Base-by-base conservation (phyloP, 2,888 invertebrate species). In the Orthosia incerta region DNA sequence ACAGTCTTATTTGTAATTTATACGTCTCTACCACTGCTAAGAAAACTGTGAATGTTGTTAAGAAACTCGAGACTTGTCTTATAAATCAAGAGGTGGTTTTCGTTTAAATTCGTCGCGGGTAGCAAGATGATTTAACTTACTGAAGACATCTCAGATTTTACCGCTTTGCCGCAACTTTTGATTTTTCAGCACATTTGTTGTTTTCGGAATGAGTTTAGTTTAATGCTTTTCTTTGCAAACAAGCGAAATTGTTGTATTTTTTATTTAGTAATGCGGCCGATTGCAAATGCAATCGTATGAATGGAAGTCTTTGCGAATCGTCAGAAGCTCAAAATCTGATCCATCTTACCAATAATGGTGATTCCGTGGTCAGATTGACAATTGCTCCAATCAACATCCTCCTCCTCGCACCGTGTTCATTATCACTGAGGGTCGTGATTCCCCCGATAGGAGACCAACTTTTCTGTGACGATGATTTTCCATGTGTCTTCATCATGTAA, bases 41-140 rank as follows among this genome's bases (percentile, higher is more conserved):
- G 70, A 63, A 76, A 74, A 75, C 62, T 69, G 71, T 51, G 48
- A 75, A 69, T 67, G 69, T 86, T 79, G 82, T 77, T 73, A 71
- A 50, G 48, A 48, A 79, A 73, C 60, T 74, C n/a, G 46, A 56
- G 64, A 76, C 39, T 75, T 75, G 73, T 53, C 67, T 74, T 75
- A 78, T 79, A 86, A 85, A 85, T 84, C 84, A 81, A 63, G 62
- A 60, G 63, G 64, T 31, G 74, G 63, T 80, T 72, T 73, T n/a
- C 56, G 55, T 79, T 86, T 76, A 76, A 71, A 82, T 74, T 83
- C 57, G 68, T 76, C 62, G 81, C 48, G 74, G 56, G 71, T 66
- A 65, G 61, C 48, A 50, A 76, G 77, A 76, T 72, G 77, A 81
- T 81, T 81, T 65, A 77, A 79, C 65, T 79, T 74, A 45, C 61